Evolutionary conservation across 2,888 invertebrate genomes (phyloP), one percentile per base, ranked within the genome.

Genomic region (Ceratothoa steindachneri): DNA sequence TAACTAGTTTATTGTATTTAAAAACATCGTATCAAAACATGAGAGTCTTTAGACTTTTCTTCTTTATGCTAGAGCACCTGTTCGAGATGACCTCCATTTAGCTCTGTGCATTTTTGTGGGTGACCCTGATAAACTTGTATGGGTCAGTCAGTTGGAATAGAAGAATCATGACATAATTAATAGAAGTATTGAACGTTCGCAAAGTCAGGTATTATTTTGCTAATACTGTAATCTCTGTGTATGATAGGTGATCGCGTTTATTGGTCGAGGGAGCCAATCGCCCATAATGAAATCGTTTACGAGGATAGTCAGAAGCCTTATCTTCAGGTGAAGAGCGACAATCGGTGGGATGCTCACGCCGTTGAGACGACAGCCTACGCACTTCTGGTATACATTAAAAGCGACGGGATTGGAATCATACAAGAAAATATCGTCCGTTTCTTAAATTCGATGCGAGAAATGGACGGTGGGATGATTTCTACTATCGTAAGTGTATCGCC

Each of bases 361-460:
- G 84, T 85, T 0, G 85, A 85, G 78, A 82, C 85, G 0, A 86
- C 86, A 0, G 82, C 85, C 1, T 86, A 86, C 79, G 86, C 85
- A 1, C 81, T 86, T 22, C 81, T 86, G 77, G 83, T 85, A 0
- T 85, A 85, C 77, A 75, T 82, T 27, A 75, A 80, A 9, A 77
- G 82, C 60, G 82, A 81, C 53, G 81, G 82, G 2, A 60, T 82
- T 15, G 80, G 80, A 28, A 71, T 78, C 68, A 74, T 81, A 0
- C 81, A 82, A 70, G 83, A 82, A 68, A 80, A 81, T 66, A 83
- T 83, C 19, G 83, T 83, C 12, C 75, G 81, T 22, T 83, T 82
- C 82, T 77, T 83, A n/a, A 82, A 82, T 52, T 80, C 78, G 28
- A 83, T 83, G 83, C 68, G 83, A 51, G 78, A 80, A 24, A 78